These are phyloP conservation scores for Galagoides demidoff DNA, from an alignment of 2,797 vertebrate species.

Conservation along the genomic window DNA sequence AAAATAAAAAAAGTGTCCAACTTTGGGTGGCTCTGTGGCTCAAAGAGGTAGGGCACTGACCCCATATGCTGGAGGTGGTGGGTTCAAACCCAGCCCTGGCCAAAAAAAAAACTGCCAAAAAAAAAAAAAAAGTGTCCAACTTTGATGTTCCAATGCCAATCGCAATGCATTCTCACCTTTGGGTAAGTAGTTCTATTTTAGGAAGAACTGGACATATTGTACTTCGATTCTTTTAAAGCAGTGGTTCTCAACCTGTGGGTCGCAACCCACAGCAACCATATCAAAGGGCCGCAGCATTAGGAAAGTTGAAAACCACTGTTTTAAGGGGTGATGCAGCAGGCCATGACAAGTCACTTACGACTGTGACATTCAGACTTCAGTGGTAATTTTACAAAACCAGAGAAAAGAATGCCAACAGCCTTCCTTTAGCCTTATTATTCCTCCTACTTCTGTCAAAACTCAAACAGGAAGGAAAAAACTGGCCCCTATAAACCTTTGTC, in stretches of 20 bases:
- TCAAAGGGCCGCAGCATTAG: too few species aligned
- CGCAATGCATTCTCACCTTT: background rate
- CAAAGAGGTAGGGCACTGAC: too few species aligned
- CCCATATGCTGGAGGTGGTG: too few species aligned
- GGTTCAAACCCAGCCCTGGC: too few species aligned
- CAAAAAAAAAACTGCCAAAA: too few species aligned
- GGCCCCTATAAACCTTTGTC: conserved; percentile 3
- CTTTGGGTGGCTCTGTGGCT: too few species aligned
- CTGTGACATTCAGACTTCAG: background rate
- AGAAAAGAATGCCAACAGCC: background rate
- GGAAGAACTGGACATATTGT: background rate
- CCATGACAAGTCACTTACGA: background rate
- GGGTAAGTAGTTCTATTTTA: background rate
- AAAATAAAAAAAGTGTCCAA: conserved; percentile 3
- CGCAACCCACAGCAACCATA: too few species aligned
- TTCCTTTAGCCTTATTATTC: background rate
- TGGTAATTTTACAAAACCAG: background rate
- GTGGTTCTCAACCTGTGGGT: too few species aligned
- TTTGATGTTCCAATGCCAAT: background rate
- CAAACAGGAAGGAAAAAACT: conserved; percentile 20
- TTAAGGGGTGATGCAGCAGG: background rate
- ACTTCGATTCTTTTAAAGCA: background rate
- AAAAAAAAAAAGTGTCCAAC: background rate
- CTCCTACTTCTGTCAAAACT: conserved; percentile 28
- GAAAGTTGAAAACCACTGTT: too few species aligned